These are phyloP conservation scores for Parazoanthus swiftii DNA, from an alignment of 92 coral and sea anemone species.

Conservation along the genomic window DNA sequence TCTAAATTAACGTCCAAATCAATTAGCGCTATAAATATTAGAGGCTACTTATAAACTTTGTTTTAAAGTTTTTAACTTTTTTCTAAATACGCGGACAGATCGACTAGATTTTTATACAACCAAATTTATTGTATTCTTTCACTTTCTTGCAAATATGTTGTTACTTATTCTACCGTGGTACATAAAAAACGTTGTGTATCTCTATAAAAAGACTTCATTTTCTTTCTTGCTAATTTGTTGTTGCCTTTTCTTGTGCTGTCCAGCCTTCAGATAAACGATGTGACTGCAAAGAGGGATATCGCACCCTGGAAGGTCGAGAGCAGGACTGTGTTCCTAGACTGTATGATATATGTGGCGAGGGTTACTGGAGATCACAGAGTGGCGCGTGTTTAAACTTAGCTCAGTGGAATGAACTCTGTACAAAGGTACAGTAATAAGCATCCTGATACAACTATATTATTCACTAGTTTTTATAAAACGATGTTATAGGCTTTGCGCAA, in stretches of 20 bases:
- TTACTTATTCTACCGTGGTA: background rate
- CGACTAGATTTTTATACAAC: no score
- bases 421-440: background rate
- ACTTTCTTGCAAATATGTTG: background rate
- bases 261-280: conserved; percentile 82
- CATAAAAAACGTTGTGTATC: no score
- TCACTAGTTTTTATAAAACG: no score
- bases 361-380: conserved; percentile 65
- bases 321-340: conserved; percentile 78
- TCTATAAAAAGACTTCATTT: no score
- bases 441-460: background rate
- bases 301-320: conserved; percentile 67
- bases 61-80: no score
- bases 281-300: conserved; percentile 71
- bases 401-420: conserved; percentile 72
- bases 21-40: no score
- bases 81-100: no score
- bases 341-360: conserved; percentile 76
- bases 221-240: no score
- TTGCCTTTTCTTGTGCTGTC: background rate
- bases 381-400: conserved; percentile 68
- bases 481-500: no score
- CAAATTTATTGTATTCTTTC: no score
- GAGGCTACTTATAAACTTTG: no score
- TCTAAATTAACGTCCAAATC: no score